Base-by-base conservation (phyloP, 92 coral and sea anemone genomes). In the Palythoa caribaeorum region DNA sequence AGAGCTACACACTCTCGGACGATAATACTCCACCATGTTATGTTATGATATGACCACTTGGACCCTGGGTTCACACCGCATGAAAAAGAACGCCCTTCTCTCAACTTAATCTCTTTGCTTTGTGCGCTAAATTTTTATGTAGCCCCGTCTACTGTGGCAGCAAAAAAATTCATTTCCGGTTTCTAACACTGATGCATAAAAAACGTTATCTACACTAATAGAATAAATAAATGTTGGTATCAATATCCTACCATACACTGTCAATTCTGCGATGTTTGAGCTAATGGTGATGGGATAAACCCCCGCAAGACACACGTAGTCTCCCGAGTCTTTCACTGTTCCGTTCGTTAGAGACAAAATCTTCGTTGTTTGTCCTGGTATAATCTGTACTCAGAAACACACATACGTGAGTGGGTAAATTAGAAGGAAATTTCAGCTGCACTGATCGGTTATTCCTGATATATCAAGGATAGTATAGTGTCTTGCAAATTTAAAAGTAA, bases 281-380 rank as follows among this genome's bases (percentile, higher is more conserved):
- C 80, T 89, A 0, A 80, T 55, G 6, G 90, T 60, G 37, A 89
- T 77, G 0, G 88, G 87, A 14, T 83, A 83, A 40, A 89, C 57
- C 77, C 78, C 90, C 6, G 92, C 92, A 0, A 79, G 54, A 87
- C 94, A 92, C 15, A 75, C 90, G 75, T 92, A 92, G 65, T 89
- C 92, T 19, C 90, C 94, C 10, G 87, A 71, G 85, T 92, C 94
- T 63, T 37, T 53, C 73, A 89, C 92, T 20, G 85, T 78, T 20
- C 79, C 94, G 55, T 89, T 89, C 16, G 14, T 74, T 72, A 92
- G 35, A 2, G 92, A 69, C 20, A 92, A 51, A 16, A 76, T 44
- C 65, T 86, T 89, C 17, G 88, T 60, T 17, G 84, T 35, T 12
- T 69, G 71, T 38, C 77, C 83, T 17, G 94, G 89, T 48, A 92